Base-by-base conservation (phyloP, 2,797 vertebrate species). In the Sebastes paucispinis region DNA sequence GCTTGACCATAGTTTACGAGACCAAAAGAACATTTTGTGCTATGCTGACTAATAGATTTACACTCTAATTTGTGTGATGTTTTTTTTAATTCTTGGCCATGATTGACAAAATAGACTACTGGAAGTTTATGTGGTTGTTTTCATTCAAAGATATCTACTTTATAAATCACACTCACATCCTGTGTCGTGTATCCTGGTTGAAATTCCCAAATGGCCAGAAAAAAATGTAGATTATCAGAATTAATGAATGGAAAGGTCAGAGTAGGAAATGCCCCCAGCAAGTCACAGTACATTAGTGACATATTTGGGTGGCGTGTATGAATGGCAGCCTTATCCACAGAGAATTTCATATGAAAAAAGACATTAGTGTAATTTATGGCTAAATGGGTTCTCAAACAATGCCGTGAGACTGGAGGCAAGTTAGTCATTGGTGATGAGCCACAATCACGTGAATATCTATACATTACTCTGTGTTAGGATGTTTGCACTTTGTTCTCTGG, bases 161-260 rank as follows among this genome's bases (percentile, higher is more conserved):
- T 0, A 50, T 20, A 50, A 20, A 20, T 50, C 18, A 8, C 63
- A 50, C 18, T 50, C 18, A 16, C 63, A 55, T 76, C 72, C 24
- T 82, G 34, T 69, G 25, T 50, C 43, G 18, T 50, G 18, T 20
- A 8, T 43, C 20, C 29, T 59, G 36, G 9, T 58, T 43, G 29
- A 29, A 72, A 65, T 39, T 36, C 20, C 24, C 62, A 63, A 75
- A 76, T 3, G 54, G 25, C 58, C 9, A 22, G 25, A 32, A 55
- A 34, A 32, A 39, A 62, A 32, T 39, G 24, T 57, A 24, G 65
- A 57, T 52, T 32, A 27, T 72, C 24, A 20, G 59, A 74, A 69
- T 66, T 20, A 66, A 77, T 82, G 39, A 83, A 69, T 32, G 43
- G 63, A 66, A 75, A 77, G 62, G 67, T 69, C 69, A 72, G 65